Conservation (phyloP, 2,888 invertebrate genomes). For the Orthonychiurus folsomi region DNA sequence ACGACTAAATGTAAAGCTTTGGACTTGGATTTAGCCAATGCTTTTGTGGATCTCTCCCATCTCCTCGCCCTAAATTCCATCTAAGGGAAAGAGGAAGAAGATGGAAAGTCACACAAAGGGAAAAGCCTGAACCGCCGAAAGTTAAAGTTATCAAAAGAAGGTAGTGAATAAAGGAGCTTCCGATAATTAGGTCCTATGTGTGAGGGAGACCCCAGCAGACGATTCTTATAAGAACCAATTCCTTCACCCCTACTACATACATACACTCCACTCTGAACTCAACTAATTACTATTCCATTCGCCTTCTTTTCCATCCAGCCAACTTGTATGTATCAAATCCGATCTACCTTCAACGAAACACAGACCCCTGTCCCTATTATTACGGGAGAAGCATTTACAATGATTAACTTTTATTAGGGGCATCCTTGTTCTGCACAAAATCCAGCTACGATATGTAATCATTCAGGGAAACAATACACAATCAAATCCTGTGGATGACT, state of each 20-base stretch:
- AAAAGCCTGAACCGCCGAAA: slow-evolving; percentile 16
- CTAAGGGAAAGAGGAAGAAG: slow-evolving; percentile 9
- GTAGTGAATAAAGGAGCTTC: slow-evolving; percentile 29
- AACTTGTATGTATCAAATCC: too few relatives aligned
- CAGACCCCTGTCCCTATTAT: too few relatives aligned
- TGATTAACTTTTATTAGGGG: too few relatives aligned
- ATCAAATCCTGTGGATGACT: too few relatives aligned
- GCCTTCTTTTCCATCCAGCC: too few relatives aligned
- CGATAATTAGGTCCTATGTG: slow-evolving; percentile 28
- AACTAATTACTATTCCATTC: too few relatives aligned
- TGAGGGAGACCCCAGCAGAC: neutral
- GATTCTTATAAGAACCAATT: neutral
- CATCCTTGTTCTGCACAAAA: too few relatives aligned
- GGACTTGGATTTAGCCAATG: neutral
- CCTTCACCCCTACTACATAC: slow-evolving; percentile 3
- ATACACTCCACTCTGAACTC: too few relatives aligned
- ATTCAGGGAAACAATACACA: too few relatives aligned
- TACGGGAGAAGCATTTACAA: too few relatives aligned
- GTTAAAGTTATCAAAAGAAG: slow-evolving; percentile 31
- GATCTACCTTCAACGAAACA: too few relatives aligned
- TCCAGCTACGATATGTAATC: too few relatives aligned
- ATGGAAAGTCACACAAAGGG: slow-evolving; percentile 12
- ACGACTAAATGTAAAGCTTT: neutral
- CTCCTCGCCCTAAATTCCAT: neutral
- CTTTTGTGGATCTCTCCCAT: slow-evolving; percentile 3